phyloP scores from a whole-genome alignment of 2,797 vertebrate genomes.

The Gobio occitaniae region DNA sequence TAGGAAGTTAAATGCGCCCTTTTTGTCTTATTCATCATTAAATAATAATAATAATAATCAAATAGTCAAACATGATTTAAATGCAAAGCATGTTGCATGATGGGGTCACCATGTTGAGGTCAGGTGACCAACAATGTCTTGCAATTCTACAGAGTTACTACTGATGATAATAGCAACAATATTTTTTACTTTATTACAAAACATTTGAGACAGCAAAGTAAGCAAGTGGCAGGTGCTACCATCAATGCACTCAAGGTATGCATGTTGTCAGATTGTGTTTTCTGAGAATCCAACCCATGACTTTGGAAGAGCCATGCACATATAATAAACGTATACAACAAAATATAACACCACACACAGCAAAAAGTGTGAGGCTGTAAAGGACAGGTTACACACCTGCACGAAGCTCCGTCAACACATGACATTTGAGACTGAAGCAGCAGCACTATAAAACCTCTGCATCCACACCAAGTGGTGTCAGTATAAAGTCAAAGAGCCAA shows the following conservation, averaged over 20 bases:
- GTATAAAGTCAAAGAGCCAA: neutral
- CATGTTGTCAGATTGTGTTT: neutral
- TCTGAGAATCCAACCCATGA: neutral
- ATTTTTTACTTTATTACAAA: neutral
- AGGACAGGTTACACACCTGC: neutral
- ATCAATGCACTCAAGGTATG: neutral
- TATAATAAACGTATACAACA: neutral
- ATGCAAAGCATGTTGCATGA: neutral
- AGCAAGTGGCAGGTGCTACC: neutral
- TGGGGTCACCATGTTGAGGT: neutral
- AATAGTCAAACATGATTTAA: neutral
- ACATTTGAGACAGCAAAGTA: neutral
- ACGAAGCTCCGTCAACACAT: neutral
- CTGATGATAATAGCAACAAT: neutral
- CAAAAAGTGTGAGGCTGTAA: neutral
- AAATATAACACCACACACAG: neutral
- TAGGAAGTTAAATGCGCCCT: neutral
- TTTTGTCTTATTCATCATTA: neutral
- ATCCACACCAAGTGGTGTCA: conserved; percentile 8
- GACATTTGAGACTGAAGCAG: neutral
- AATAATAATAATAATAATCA: neutral
- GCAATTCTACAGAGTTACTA: neutral
- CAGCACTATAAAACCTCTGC: neutral
- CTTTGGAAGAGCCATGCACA: neutral
- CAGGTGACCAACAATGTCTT: neutral